Base-by-base conservation (phyloP, 1,140 invertebrate species). In the Eulimnadia texana region DNA sequence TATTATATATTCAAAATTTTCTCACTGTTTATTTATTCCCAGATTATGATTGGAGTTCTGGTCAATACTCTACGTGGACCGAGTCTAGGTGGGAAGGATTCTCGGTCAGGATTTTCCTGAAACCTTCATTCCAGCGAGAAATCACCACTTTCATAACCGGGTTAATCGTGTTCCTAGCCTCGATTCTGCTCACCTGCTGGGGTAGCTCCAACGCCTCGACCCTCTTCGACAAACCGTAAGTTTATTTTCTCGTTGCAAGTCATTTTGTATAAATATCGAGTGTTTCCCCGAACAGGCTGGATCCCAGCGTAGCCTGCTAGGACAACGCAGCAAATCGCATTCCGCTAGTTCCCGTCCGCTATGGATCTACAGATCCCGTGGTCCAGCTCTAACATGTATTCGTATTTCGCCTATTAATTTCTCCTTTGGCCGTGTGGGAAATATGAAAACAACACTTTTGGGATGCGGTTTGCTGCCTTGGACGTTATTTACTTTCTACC, bases 51-150 rank as follows among this genome's bases (percentile, higher is more conserved):
- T 86, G 86, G 80, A 74, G 76, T 23, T 90, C 86, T 0, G 82
- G 82, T 2, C 50, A 80, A 62, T 95, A 85, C 72, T 90, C 91
- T 0, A 85, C 89, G 9, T 96, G 92, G 92, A 88, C 90, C 22
- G 92, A 96, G 78, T 93, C 89, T 2, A 79, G 85, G 11, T 95
- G 91, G 91, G 71, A 78, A 33, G 72, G 77, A 20, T 77, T 89
- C 61, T 82, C 78, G 60, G 80, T 88, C 24, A 77, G 87, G 61
- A 82, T 94, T 72, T 94, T 93, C 70, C 73, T 95, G 3, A 79
- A 84, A 67, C 86, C 91, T 56, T 80, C 86, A 33, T 74, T 77
- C 52, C 72, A 73, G 49, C 82, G 85, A 56, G 84, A 90, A 74
- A 73, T 77, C 13, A 67, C 80, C 6, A 84, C 82, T 9, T 75